A percentile compares a stretch with the other conserved stretches of the same genome.
Conservation (phyloP, 2,113 vertebrate genomes). For the Colossoma macropomum region DNA sequence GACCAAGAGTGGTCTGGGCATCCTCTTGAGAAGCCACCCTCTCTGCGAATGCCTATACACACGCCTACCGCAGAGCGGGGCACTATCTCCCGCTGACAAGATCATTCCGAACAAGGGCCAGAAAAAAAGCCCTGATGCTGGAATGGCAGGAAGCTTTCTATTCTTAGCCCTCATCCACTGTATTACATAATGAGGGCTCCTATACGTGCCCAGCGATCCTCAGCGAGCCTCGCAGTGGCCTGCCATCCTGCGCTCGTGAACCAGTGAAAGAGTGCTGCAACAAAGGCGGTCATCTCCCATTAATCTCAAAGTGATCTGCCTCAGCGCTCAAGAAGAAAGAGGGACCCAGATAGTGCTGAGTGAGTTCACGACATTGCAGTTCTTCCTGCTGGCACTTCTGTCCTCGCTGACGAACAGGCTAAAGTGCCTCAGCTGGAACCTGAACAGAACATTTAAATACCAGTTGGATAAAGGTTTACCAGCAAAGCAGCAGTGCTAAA, state of each 20-base stretch:
- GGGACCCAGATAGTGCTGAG: constrained; percentile 9
- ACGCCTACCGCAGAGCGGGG: neutral
- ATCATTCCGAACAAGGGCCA: neutral
- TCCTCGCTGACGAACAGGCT: neutral
- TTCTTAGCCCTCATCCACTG: constrained; percentile 34
- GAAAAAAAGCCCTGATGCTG: neutral
- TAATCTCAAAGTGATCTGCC: constrained; percentile 55
- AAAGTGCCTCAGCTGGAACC: neutral
- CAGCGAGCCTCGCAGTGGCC: constrained; percentile 24
- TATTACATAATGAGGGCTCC: constrained; percentile 39
- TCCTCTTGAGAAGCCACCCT: neutral
- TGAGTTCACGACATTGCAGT: neutral
- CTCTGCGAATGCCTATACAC: neutral
- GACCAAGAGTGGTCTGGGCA: neutral
- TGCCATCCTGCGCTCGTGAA: constrained; percentile 23
- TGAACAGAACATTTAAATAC: neutral
- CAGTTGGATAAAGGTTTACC: too few species aligned
- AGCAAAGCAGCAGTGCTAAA: too few species aligned
- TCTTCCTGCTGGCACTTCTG: constrained; percentile 1
- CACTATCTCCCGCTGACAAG: neutral
- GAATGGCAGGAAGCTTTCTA: constrained; percentile 12
- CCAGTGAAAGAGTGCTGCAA: constrained; percentile 60
- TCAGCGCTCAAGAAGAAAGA: constrained; percentile 61
- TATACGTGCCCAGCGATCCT: constrained; percentile 16
- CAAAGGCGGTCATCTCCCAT: constrained; percentile 68